phyloP scores from a whole-genome alignment of 92 coral and sea anemone genomes.

The Epizoanthus fatuus region DNA sequence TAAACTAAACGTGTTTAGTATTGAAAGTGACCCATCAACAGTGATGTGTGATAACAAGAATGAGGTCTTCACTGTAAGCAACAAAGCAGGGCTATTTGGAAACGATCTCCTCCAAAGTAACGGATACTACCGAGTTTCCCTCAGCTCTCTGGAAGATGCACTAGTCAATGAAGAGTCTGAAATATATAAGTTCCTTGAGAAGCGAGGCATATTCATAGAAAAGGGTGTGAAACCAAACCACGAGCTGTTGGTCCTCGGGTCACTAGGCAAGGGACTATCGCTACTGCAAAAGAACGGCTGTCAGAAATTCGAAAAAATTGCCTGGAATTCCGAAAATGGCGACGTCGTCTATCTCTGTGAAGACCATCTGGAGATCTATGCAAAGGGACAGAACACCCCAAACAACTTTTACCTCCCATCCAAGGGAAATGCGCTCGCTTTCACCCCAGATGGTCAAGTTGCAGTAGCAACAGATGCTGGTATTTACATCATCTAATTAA shows the following conservation, averaged over 20 bases:
- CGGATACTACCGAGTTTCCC: neutral
- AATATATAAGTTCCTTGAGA: neutral
- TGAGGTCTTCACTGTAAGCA: neutral
- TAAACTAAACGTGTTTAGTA: neutral
- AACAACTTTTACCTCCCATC: neutral
- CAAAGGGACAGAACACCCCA: neutral
- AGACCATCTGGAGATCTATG: too few species aligned
- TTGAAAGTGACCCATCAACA: neutral
- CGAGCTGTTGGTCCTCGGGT: neutral
- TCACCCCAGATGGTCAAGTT: slow-evolving; percentile 1
- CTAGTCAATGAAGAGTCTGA: neutral
- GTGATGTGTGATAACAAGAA: neutral
- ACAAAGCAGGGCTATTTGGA: neutral
- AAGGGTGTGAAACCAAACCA: neutral
- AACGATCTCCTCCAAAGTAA: too few species aligned
- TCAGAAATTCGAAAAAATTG: neutral
- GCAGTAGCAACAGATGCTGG: slow-evolving; percentile 12
- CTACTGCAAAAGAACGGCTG: neutral
- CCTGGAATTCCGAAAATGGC: slow-evolving; percentile 16
- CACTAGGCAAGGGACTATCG: neutral
- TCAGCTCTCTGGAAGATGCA: neutral
- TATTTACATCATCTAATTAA: neutral
- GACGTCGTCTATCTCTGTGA: neutral
- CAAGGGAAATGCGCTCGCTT: neutral
- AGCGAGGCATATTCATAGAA: neutral